Percentiles rank a stretch among this genome's conserved stretches.
Conservation (phyloP, 2,888 invertebrate species). For the Tetropium fuscum region DNA sequence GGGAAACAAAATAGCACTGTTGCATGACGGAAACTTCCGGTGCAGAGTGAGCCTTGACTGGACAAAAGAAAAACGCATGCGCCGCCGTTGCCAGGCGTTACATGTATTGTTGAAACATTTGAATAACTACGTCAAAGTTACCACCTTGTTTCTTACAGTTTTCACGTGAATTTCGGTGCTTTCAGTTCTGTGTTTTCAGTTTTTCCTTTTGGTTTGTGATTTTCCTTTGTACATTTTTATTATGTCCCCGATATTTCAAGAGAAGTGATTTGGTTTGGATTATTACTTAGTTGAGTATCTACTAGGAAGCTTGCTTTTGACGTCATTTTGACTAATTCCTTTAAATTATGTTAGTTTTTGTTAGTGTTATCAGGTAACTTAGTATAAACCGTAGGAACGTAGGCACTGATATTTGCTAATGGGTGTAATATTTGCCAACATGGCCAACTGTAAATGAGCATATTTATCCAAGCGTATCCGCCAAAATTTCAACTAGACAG, state of each 20-base stretch:
- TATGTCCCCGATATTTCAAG: slow-evolving; percentile 27
- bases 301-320: background rate
- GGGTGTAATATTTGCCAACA: slow-evolving; percentile 3
- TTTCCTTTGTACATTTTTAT: slow-evolving; percentile 35
- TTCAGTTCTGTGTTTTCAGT: slow-evolving; percentile 58
- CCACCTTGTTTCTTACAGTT: slow-evolving; percentile 63
- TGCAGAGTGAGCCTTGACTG: slow-evolving; percentile 61
- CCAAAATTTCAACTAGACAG: no score
- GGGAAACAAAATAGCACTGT: slow-evolving; percentile 62
- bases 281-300: slow-evolving; percentile 17
- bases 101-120: slow-evolving; percentile 64
- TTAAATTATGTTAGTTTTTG: slow-evolving; percentile 24
- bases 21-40: slow-evolving; percentile 65
- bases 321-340: slow-evolving; percentile 25
- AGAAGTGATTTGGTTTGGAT: slow-evolving; percentile 33
- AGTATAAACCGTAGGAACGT: slow-evolving; percentile 3
- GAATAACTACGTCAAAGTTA: slow-evolving; percentile 63
- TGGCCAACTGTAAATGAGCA: slow-evolving; percentile 24
- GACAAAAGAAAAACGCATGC: slow-evolving; percentile 58
- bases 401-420: background rate
- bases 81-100: slow-evolving; percentile 62
- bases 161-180: slow-evolving; percentile 64
- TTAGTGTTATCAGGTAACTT: slow-evolving; percentile 29
- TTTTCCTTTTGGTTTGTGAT: slow-evolving; percentile 33
- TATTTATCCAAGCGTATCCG: slow-evolving; percentile 24